Percentiles rank a stretch among this genome's conserved stretches.
Conservation (phyloP, 37 sponge, comb jelly and placozoan genomes). For the Trichoplax adhaerens region DNA sequence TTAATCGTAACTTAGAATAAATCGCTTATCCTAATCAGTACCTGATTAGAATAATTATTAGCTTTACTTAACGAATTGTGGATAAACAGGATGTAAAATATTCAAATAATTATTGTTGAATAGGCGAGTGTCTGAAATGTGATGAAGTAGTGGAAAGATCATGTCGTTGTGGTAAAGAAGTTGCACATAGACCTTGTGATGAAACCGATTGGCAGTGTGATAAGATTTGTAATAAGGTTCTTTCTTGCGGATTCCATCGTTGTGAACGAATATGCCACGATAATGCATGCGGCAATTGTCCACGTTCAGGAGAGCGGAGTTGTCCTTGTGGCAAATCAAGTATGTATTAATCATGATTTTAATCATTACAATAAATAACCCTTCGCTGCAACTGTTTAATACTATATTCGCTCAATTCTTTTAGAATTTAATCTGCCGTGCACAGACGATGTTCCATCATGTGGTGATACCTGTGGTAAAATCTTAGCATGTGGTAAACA, state of each 20-base stretch:
- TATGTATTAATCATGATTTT: constrained; percentile 8
- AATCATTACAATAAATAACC: background rate
- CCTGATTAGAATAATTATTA: background rate
- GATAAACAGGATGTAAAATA: background rate
- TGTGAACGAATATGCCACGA: constrained; percentile 50
- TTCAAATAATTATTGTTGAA: too few relatives aligned
- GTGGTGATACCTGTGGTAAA: constrained; percentile 75
- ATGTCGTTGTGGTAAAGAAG: constrained; percentile 61
- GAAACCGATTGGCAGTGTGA: constrained; percentile 53
- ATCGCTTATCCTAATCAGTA: background rate
- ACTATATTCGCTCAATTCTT: background rate
- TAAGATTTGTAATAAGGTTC: constrained; percentile 23
- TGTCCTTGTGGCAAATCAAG: constrained; percentile 86
- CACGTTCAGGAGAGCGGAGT: constrained; percentile 26
- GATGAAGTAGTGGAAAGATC: constrained; percentile 9
- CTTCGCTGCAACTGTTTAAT: background rate
- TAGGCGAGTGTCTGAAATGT: constrained; percentile 60
- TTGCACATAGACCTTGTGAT: constrained; percentile 22
- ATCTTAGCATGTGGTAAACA: constrained; percentile 48
- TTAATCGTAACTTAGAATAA: background rate
- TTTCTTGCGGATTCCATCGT: constrained; percentile 10
- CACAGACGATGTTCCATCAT: constrained; percentile 52
- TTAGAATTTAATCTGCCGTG: constrained; percentile 30
- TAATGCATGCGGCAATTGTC: constrained; percentile 67
- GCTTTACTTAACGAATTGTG: background rate